These are phyloP conservation scores for Pseudonaja textilis DNA, from an alignment of 2,113 vertebrate species.

Conservation along the genomic window DNA sequence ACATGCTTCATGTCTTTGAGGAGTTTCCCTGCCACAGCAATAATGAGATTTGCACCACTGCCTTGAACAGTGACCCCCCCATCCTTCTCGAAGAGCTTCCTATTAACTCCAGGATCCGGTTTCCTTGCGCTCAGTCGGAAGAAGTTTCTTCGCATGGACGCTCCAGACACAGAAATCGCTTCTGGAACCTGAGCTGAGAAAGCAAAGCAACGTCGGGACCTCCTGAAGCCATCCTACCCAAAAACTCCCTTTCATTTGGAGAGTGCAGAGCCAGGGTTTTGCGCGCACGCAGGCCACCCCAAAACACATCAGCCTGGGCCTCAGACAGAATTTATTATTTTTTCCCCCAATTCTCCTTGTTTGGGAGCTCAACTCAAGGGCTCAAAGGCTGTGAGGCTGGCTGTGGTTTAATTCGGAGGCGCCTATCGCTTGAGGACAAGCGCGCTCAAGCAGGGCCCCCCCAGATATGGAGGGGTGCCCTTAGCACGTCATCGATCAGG, in stretches of 20 bases:
- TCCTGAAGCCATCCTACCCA: neutral
- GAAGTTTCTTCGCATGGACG: neutral
- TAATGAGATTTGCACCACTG: neutral
- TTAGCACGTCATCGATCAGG: constrained; percentile 13
- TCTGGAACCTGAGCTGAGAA: neutral
- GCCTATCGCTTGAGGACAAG: constrained; percentile 47
- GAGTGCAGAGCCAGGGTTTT: neutral
- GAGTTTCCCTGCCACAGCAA: neutral
- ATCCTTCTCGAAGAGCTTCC: neutral
- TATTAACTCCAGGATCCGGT: neutral
- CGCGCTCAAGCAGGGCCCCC: neutral
- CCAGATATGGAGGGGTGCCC: neutral
- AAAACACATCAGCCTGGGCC: too few relatives aligned
- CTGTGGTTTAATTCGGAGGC: constrained; percentile 60
- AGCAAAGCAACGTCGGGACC: neutral
- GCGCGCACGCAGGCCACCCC: too few relatives aligned
- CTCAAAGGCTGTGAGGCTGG: constrained; percentile 28
- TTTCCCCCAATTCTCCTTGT: constrained; percentile 59
- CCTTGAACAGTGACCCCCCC: neutral
- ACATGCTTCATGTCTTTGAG: neutral
- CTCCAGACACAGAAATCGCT: neutral
- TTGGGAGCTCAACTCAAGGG: constrained; percentile 52
- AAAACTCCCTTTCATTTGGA: neutral
- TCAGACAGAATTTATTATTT: constrained; percentile 54
- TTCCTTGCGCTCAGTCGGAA: neutral